phyloP scores from a whole-genome alignment of 2,888 invertebrate genomes.

The Agrotis puta region DNA sequence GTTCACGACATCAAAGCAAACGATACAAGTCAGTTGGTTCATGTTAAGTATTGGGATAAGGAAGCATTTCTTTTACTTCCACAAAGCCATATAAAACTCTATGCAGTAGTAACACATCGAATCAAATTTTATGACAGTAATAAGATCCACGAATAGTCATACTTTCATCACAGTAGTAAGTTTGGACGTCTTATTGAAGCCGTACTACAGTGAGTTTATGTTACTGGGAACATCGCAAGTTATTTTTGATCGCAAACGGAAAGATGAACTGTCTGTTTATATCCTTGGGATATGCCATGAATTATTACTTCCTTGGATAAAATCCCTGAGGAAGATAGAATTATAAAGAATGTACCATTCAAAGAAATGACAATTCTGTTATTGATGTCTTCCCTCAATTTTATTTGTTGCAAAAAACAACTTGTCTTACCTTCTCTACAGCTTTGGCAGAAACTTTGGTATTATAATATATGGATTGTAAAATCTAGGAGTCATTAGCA shows the following conservation, averaged over 20 bases:
- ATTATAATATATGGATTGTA: too few species aligned
- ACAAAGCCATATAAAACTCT: conserved; percentile 16
- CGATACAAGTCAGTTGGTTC: background rate
- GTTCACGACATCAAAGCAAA: background rate
- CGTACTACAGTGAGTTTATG: conserved; percentile 36
- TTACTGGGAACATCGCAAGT: conserved; percentile 46
- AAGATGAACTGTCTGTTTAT: conserved; percentile 59
- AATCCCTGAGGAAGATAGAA: conserved; percentile 17
- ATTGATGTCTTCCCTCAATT: background rate
- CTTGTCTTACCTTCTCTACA: too few species aligned
- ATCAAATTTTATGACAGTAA: conserved; percentile 41
- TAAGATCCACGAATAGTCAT: conserved; percentile 36
- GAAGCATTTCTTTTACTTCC: conserved; percentile 18
- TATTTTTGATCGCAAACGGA: conserved; percentile 59
- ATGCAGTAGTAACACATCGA: conserved; percentile 27
- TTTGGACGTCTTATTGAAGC: conserved; percentile 21
- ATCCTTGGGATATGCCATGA: conserved; percentile 44
- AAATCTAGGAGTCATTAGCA: background rate
- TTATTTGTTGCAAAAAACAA: background rate
- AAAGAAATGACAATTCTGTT: conserved; percentile 25
- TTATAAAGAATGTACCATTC: conserved; percentile 9
- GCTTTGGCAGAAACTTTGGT: too few species aligned
- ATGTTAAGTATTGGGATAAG: background rate
- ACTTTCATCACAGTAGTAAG: conserved; percentile 28
- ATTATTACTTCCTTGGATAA: conserved; percentile 48